Evolutionary conservation across 23 tunicate genomes (phyloP).

Genomic region (Ciona savignyi): DNA sequence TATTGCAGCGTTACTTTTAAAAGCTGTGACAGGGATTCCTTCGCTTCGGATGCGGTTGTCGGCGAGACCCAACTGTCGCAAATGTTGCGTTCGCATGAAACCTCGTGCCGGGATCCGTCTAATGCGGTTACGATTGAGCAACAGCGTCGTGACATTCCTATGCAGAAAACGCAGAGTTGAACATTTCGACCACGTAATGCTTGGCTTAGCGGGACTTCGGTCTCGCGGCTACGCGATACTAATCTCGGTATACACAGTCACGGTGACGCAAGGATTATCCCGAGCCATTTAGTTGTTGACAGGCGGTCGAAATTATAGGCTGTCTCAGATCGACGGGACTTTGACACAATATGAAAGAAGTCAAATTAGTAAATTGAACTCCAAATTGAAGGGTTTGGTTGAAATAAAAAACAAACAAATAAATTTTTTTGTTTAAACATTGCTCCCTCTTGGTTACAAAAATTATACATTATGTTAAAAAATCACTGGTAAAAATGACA

Average conservation of each 20-base stretch:
- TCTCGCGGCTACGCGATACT: neutral
- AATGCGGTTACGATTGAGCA: conserved; percentile 31
- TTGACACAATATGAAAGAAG: no score
- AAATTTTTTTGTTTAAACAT: no score
- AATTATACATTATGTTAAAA: no score
- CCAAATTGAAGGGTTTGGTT: no score
- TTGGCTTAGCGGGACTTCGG: neutral
- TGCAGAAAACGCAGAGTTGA: neutral
- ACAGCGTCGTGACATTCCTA: conserved; percentile 18
- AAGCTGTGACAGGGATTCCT: conserved; percentile 15
- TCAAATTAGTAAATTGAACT: no score
- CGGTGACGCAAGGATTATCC: neutral
- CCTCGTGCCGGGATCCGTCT: conserved; percentile 23
- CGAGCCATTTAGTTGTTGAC: neutral
- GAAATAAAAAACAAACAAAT: no score
- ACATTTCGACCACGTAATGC: neutral
- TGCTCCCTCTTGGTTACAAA: no score
- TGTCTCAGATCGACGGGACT: no score
- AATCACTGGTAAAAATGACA: no score
- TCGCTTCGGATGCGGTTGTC: conserved; percentile 12
- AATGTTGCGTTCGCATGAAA: conserved; percentile 9
- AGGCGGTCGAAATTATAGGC: neutral
- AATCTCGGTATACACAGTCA: neutral
- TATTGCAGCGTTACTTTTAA: neutral
- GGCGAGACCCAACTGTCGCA: conserved; percentile 10